Evolutionary conservation across 2,888 invertebrate genomes (phyloP).

Genomic region (Cryptocephalus primarius): DNA sequence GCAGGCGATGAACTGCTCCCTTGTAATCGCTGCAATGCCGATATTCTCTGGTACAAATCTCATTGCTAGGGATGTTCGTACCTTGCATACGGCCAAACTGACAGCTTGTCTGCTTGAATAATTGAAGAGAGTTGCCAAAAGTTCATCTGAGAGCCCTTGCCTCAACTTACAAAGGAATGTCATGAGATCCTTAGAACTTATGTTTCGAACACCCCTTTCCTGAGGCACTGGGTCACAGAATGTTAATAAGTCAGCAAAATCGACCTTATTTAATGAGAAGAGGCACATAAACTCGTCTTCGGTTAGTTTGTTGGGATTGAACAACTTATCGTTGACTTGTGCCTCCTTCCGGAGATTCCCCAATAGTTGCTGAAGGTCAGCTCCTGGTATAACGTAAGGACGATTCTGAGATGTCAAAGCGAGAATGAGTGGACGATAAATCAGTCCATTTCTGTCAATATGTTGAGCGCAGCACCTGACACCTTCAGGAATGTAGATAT

Average conservation of each 20-base stretch:
- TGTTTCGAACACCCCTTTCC: background rate
- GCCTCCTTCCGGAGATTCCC: background rate
- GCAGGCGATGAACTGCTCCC: background rate
- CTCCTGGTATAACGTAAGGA: background rate
- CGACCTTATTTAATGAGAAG: background rate
- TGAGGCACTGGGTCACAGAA: background rate
- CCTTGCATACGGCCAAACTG: background rate
- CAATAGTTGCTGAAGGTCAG: background rate
- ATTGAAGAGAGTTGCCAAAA: slow-evolving; percentile 20
- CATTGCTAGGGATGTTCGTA: background rate
- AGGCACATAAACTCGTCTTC: background rate
- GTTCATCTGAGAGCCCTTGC: slow-evolving; percentile 1
- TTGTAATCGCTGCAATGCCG: background rate
- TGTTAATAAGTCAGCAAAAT: background rate
- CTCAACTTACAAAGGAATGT: slow-evolving; percentile 1
- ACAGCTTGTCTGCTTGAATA: slow-evolving; percentile 16
- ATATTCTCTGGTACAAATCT: background rate
- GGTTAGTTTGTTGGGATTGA: background rate
- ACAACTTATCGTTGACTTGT: background rate
- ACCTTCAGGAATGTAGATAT: too few species aligned
- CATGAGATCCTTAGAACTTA: background rate
- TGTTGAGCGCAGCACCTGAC: background rate
- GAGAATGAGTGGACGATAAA: background rate
- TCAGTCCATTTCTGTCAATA: background rate
- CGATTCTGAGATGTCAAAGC: background rate